These are phyloP conservation scores for Agapornis roseicollis DNA, from an alignment of 2,113 vertebrate species.

Conservation along the genomic window DNA sequence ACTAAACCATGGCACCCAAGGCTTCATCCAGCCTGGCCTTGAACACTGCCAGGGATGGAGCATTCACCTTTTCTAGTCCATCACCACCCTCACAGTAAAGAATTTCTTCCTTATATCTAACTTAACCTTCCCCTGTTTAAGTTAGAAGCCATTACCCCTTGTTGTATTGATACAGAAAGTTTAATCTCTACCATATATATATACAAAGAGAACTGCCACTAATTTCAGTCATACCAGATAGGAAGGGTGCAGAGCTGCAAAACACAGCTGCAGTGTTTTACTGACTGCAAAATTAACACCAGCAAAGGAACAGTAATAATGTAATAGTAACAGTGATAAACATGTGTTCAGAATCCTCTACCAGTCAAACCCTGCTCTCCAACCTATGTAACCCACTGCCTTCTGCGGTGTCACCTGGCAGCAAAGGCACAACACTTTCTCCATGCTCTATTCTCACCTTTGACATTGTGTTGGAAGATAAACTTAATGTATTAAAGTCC, in stretches of 20 bases:
- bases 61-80: no score
- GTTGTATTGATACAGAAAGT: background rate
- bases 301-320: background rate
- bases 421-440: fast-evolving
- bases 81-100: no score
- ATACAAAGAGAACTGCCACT: background rate
- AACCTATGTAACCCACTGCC: background rate
- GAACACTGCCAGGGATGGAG: no score
- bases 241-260: background rate
- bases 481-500: background rate
- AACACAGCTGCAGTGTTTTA: background rate
- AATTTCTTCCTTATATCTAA: background rate
- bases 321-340: no score
- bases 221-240: background rate
- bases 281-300: background rate
- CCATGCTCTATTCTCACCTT: background rate
- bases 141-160: background rate
- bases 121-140: background rate
- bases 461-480: background rate
- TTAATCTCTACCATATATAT: background rate
- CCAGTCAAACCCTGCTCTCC: background rate
- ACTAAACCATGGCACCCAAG: no score
- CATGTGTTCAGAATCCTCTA: fast-evolving
- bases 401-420: background rate
- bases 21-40: no score